Conservation (phyloP, 2,113 vertebrate species). For the Procapra przewalskii region DNA sequence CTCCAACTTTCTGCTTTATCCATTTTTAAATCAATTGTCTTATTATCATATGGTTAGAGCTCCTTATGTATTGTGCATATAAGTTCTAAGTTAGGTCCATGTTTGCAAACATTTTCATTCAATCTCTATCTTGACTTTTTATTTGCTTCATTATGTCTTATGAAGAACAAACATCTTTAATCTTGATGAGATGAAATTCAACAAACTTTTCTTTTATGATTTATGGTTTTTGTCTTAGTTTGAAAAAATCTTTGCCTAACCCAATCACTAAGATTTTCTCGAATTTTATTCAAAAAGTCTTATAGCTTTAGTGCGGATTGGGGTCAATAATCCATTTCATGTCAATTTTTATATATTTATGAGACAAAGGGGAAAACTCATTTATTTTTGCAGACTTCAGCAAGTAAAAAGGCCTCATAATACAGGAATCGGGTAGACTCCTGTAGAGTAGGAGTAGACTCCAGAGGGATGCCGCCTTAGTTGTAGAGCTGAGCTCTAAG, state of each 20-base stretch:
- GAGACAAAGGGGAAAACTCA: background rate
- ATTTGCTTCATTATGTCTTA: background rate
- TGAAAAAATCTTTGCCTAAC: background rate
- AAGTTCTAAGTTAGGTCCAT: background rate
- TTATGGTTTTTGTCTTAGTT: background rate
- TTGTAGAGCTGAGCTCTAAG: background rate
- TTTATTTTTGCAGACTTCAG: background rate
- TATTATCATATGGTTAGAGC: background rate
- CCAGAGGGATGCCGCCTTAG: background rate
- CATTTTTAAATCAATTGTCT: background rate
- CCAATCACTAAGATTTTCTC: background rate
- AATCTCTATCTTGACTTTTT: background rate
- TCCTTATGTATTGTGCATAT: background rate
- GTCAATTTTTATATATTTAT: background rate
- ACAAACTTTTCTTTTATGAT: background rate
- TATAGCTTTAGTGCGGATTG: background rate
- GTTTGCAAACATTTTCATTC: background rate
- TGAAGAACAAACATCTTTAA: background rate
- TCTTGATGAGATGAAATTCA: background rate
- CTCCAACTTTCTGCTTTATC: background rate
- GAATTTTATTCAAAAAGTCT: background rate
- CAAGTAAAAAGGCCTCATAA: background rate
- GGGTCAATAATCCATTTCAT: background rate
- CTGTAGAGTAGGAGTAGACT: background rate
- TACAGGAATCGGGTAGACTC: fast-evolving